phyloP scores from a whole-genome alignment of 2,113 vertebrate species.

The Vidua chalybeata region DNA sequence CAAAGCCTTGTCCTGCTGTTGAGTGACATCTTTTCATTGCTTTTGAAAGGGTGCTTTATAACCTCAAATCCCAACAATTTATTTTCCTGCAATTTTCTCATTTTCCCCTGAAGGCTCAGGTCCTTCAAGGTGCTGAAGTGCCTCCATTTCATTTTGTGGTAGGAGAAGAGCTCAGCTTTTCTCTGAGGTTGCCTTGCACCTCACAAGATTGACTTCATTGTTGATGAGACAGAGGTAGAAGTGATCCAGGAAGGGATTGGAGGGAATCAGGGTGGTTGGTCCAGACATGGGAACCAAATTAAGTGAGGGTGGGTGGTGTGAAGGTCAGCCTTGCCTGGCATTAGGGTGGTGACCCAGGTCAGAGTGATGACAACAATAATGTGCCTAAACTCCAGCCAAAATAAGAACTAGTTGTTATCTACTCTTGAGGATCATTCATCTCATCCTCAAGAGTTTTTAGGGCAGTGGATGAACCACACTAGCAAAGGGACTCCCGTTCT shows the following conservation, averaged over 20 bases:
- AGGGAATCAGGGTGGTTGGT: too few relatives aligned
- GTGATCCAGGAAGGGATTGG: neutral
- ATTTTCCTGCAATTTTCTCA: conserved; percentile 22
- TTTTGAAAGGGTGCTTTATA: conserved; percentile 9
- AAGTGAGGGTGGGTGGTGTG: neutral
- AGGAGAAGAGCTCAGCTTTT: neutral
- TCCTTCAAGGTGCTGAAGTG: neutral
- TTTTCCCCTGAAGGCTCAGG: neutral
- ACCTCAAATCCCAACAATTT: conserved; percentile 17
- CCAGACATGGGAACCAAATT: neutral
- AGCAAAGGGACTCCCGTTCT: neutral
- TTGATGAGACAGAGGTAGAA: neutral
- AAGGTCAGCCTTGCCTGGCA: neutral
- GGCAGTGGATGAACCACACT: neutral
- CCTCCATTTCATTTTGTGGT: neutral
- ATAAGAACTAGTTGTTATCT: neutral
- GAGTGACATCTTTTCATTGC: conserved; percentile 49
- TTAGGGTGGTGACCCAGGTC: neutral
- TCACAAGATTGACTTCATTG: neutral
- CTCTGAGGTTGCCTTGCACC: neutral
- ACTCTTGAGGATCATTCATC: neutral
- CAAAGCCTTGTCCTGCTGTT: conserved; percentile 9
- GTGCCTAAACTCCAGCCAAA: neutral
- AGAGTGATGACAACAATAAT: neutral
- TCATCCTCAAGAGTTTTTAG: neutral